Evolutionary conservation across 2,888 invertebrate species (phyloP).

Genomic region (Cerceris ruficornis): DNA sequence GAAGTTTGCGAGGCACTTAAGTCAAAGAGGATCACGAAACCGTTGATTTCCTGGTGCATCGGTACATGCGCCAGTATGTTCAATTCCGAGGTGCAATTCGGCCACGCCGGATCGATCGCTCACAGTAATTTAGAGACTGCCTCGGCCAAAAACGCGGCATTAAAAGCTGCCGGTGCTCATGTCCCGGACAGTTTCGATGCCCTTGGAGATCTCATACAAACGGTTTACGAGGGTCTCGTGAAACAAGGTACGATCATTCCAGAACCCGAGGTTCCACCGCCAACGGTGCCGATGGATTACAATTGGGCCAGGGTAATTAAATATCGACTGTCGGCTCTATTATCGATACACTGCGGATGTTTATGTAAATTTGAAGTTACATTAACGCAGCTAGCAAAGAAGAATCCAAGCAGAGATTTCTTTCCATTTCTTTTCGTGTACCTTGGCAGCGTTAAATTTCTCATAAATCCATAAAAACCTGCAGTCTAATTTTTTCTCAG

Average conservation of each 20-base stretch:
- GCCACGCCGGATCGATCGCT: conserved; percentile 99
- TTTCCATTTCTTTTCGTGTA: too few relatives aligned
- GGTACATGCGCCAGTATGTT: conserved; percentile 91
- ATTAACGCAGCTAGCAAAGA: too few relatives aligned
- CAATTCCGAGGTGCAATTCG: conserved; percentile 94
- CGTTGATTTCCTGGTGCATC: conserved; percentile 99
- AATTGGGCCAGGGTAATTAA: conserved; percentile 93
- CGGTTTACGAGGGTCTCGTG: conserved; percentile 90
- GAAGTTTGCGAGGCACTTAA: conserved; percentile 95
- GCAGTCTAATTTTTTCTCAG: too few relatives aligned
- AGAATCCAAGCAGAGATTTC: too few relatives aligned
- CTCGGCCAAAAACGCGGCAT: conserved; percentile 93
- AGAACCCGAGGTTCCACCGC: conserved; percentile 96
- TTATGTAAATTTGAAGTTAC: too few relatives aligned
- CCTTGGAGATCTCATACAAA: conserved; percentile 90
- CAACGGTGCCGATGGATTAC: conserved; percentile 99
- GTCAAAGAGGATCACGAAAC: conserved; percentile 92
- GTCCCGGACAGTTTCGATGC: conserved; percentile 97
- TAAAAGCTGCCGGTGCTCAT: conserved; percentile 91
- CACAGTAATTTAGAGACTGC: conserved; percentile 97
- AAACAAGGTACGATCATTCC: conserved; percentile 92
- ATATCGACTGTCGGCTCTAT: background rate
- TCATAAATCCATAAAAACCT: too few relatives aligned
- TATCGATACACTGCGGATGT: background rate
- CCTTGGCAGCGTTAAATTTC: too few relatives aligned